Base-by-base conservation (phyloP, 2,888 invertebrate species). In the Girardia tigrina region DNA sequence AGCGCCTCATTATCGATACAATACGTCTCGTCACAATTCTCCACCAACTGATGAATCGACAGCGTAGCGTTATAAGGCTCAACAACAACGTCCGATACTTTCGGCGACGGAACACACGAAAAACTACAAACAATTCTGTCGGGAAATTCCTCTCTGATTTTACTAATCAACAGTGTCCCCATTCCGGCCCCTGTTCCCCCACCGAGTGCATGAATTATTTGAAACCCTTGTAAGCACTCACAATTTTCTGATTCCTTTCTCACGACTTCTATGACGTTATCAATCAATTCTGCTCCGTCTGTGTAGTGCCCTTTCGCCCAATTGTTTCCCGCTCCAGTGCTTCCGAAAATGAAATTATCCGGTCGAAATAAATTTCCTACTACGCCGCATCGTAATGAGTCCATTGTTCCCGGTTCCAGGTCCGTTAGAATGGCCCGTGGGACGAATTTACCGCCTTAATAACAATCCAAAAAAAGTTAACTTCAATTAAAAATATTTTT, bases 361-460 rank as follows among this genome's bases (percentile, higher is more conserved):
- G 93, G 93, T 78, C 92, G 87, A 87, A 92, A 93, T 81, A 93
- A 90, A 84, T 92, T 88, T 12, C 91, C 91, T 85, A 91, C 92
- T 2, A 92, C 90, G 75, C 92, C 92, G 0, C 91, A 90, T 78
- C 92, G 88, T 78, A 94, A 92, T 0, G 92, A 91, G 85, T 94
- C 93, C 92, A 94, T 93, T 80, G 93, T 93, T 80, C 93, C 93
- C 71, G 93, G 93, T 85, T 94, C 93, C 82, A 94, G 86, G 83
- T 94, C 93, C 79, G 94, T 91, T 77, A 94, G 88, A 83, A 94
- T 90, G 75, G 82, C 82, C 72, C 76, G 4, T 1, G 76, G 76
- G 6, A 76, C 76, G 26, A 77, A 76, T 29, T 76, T 76, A 80
- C 91, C 91, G 29, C 74, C 82, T 76, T 82, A 81, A 28, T 91